Evolutionary conservation across 2,888 invertebrate genomes (phyloP), one percentile per base, ranked within the genome.

Genomic region (Xestia ashworthii): DNA sequence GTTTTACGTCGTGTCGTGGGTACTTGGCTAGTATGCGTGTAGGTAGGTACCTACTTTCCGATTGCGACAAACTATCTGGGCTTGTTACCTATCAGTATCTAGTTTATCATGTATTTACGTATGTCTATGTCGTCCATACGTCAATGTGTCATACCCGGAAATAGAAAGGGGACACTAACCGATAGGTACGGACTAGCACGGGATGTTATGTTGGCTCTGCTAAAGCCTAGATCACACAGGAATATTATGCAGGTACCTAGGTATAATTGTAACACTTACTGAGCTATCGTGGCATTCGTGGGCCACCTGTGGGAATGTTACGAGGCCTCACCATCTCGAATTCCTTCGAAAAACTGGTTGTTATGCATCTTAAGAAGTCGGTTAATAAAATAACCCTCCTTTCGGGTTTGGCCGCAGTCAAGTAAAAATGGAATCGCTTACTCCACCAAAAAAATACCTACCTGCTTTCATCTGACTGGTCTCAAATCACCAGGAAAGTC

Each of bases 91-190:
- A 82, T 71, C 69, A 80, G 9, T 32, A 9, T 44, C 11, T 44
- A 74, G 14, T 70, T 82, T 85, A 85, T 85, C 86, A 72, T 78
- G 64, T 67, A 82, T 60, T 78, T 82, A 72, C 78, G 44, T 68
- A 60, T 32, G n/a, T 41, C 14, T 68, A 60, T 32, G n/a, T 41
- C 14, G 44, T 70, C 14, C 58, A 44, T 67, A 67, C 25, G 50
- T 69, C 55, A 22, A 32, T 83, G 64, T 85, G 86, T 73, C 86
- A 82, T 25, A 86, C 70, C 53, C 62, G 86, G 86, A 84, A 83
- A 65, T 75, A 73, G 74, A 84, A 86, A 86, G 72, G 78, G 83
- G 83, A 78, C 86, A 82, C 69, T 85, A 83, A 78, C 83, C 78
- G 86, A 83, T 83, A 75, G 69, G 58, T 70, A 72, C 46, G n/a